Evolutionary conservation across 2,888 invertebrate species (phyloP).

Genomic region (Drosophila lutescens): DNA sequence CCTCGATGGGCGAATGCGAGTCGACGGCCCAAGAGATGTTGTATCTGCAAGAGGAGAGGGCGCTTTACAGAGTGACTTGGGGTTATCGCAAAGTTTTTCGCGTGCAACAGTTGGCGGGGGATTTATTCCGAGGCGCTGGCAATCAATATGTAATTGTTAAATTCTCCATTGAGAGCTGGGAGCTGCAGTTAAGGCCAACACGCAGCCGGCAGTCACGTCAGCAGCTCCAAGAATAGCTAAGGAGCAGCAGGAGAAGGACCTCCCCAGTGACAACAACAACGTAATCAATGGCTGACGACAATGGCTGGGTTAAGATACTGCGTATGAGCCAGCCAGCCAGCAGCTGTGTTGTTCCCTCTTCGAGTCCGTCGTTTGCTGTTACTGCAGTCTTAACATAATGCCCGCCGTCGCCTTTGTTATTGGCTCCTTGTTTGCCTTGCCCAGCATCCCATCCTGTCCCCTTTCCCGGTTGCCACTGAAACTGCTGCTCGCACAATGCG

Average conservation of each 20-base stretch:
- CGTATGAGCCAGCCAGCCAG: constrained; percentile 28
- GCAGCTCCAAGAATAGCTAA: constrained; percentile 24
- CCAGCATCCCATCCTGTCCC: constrained; percentile 26
- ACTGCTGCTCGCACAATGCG: constrained; percentile 52
- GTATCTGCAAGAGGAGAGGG: constrained; percentile 84
- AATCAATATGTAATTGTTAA: constrained; percentile 76
- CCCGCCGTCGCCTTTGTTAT: constrained; percentile 54
- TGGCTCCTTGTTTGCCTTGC: constrained; percentile 68
- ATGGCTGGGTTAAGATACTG: constrained; percentile 65
- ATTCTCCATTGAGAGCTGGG: constrained; percentile 54
- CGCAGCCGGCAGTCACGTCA: constrained; percentile 37
- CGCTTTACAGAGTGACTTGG: not conserved
- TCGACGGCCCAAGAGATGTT: constrained; percentile 89
- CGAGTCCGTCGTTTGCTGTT: constrained; percentile 17
- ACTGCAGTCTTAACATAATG: constrained; percentile 43
- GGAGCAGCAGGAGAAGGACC: constrained; percentile 7
- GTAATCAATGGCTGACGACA: constrained; percentile 67
- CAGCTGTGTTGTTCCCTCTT: constrained; percentile 29
- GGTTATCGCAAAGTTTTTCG: constrained; percentile 38
- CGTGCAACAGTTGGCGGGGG: constrained; percentile 73
- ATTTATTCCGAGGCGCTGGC: constrained; percentile 58
- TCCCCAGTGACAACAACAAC: constrained; percentile 47
- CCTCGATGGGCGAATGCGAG: constrained; percentile 88
- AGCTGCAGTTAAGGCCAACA: constrained; percentile 43
- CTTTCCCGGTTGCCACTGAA: not conserved